Percentiles rank a stretch among this genome's conserved stretches.
These are phyloP conservation scores for Drosophila histrio DNA, from an alignment of 2,888 invertebrate genomes.

Conservation along the genomic window DNA sequence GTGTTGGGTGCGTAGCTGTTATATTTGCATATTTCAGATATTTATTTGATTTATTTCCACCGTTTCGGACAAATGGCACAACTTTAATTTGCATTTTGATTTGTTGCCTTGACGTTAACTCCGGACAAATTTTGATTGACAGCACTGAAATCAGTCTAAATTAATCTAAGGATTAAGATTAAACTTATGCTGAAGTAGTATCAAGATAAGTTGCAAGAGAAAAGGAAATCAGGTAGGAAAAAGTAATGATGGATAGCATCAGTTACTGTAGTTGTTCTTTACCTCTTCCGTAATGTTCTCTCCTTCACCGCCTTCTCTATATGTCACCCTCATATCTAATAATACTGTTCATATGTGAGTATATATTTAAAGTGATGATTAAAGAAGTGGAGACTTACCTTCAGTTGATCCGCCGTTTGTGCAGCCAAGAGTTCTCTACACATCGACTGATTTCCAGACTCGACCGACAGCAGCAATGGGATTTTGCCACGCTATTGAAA, in stretches of 20 bases:
- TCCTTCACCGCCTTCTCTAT: constrained; percentile 2
- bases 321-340: constrained; percentile 21
- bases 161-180: neutral
- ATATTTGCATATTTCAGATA: constrained; percentile 52
- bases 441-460: constrained; percentile 97
- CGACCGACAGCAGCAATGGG: constrained; percentile 96
- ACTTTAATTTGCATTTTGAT: constrained; percentile 25
- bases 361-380: constrained; percentile 6
- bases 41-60: constrained; percentile 13
- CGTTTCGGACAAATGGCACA: neutral
- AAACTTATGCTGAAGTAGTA: neutral
- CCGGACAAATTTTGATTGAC: constrained; percentile 13
- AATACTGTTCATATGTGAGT: constrained; percentile 17
- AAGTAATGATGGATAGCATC: constrained; percentile 5
- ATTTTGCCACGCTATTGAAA: constrained; percentile 92
- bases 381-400: constrained; percentile 84
- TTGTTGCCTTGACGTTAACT: constrained; percentile 1
- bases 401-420: constrained; percentile 94
- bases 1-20: constrained; percentile 46
- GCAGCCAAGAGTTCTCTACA: constrained; percentile 95
- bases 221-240: neutral
- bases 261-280: neutral
- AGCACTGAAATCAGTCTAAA: constrained; percentile 5
- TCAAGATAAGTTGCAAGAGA: neutral
- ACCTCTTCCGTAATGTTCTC: constrained; percentile 19